Evolutionary conservation across 1,140 invertebrate species (phyloP), one percentile per base, ranked within the genome.

Genomic region (Sarcophaga peregrina): DNA sequence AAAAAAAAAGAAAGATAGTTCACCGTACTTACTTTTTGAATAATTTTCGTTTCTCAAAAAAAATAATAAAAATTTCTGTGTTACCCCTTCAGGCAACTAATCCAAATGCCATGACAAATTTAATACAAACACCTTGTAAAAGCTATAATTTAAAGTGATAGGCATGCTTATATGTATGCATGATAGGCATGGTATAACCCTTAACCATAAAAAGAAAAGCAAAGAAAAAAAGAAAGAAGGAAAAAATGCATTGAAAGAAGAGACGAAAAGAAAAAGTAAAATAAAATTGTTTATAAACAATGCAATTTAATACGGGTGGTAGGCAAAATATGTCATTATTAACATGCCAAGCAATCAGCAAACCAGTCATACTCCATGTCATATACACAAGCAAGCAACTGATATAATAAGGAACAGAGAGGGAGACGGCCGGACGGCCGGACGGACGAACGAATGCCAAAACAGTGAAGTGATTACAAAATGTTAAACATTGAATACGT

Each of bases 281-380:
- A 37, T 37, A 50, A 50, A 75, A 78, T 50, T 48, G n/a, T 78
- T 48, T 50, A n/a, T n/a, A 78, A 78, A 78, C 17, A 78, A 78
- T 78, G 75, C 75, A 78, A 78, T 78, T 78, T 52, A 78, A 78
- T 78, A 78, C 50, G 47, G n/a, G 52, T 78, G 75, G 75, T 78
- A 78, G 47, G 75, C 75, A 78, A 78, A 78, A 78, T 78, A 78
- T 78, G 75, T 78, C 75, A 78, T 78, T 78, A 78, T 78, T 78
- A 78, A 78, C 75, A 78, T 78, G 75, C 75, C 75, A 50, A 78
- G 75, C 75, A 78, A 78, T 78, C 75, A 78, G 20, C 75, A 78
- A 78, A 78, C 15, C 75, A 48, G 75, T 78, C 75, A 78, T 50
- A 78, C 75, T n/a, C n/a, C 48, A 50, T 78, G 75, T 50, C 75